A percentile compares a stretch with the other conserved stretches of the same genome.
Conservation (phyloP, 2,113 vertebrate species). For the Fulica atra region DNA sequence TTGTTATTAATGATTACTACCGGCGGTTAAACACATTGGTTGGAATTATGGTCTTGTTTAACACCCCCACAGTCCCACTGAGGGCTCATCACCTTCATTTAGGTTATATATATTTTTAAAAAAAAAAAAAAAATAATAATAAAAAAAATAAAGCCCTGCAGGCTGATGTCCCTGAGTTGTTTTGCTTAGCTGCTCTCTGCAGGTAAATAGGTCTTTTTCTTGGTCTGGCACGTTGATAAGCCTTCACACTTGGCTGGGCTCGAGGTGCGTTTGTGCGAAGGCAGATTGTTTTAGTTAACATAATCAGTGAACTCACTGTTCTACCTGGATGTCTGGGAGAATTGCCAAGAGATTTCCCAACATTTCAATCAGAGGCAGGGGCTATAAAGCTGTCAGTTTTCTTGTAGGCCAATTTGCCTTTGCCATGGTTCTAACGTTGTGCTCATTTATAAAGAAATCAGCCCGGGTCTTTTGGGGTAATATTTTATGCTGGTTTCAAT, state of each 20-base stretch:
- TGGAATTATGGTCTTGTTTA: neutral
- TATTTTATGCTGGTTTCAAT: slow-evolving; percentile 67
- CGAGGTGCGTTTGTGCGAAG: slow-evolving; percentile 80
- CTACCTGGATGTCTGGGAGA: slow-evolving; percentile 89
- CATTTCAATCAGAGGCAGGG: slow-evolving; percentile 78
- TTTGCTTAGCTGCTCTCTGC: slow-evolving; percentile 24
- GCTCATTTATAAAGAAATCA: slow-evolving; percentile 75
- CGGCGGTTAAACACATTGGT: fast-evolving
- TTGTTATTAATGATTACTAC: neutral
- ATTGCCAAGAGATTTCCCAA: slow-evolving; percentile 85
- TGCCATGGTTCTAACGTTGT: slow-evolving; percentile 77
- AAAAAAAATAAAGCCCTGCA: neutral
- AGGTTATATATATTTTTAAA: neutral
- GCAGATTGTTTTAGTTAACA: slow-evolving; percentile 88
- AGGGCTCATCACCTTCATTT: neutral
- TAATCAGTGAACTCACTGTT: slow-evolving; percentile 83
- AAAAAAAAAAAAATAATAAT: neutral
- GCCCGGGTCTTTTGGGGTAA: slow-evolving; percentile 58
- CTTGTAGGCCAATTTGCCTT: slow-evolving; percentile 86
- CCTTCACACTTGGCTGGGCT: slow-evolving; percentile 78
- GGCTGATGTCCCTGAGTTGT: neutral
- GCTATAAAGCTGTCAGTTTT: slow-evolving; percentile 89
- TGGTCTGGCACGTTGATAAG: slow-evolving; percentile 71
- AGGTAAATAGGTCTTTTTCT: slow-evolving; percentile 68
- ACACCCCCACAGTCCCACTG: fast-evolving